Evolutionary conservation across 2,797 vertebrate species (phyloP), one percentile per base, ranked within the genome.

Genomic region (Carduelis carduelis): DNA sequence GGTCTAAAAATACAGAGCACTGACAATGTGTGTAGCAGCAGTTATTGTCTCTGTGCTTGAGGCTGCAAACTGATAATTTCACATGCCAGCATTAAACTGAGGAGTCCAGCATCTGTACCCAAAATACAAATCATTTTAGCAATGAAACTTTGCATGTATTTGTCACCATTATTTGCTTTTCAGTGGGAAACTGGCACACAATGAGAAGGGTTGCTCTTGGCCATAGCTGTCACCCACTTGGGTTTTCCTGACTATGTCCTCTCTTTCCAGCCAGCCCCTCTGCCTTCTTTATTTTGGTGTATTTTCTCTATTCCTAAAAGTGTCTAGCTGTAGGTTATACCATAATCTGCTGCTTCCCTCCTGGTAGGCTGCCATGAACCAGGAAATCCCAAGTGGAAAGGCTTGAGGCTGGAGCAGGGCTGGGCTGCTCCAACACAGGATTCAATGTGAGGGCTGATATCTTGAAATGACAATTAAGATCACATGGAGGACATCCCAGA

Each of bases 1-100:
- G 34, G 52, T 89, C 96, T 96, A 96, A 95, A 97, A 97, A 96
- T 96, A 97, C 1, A 3, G 50, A 63, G 70, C 79, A 41, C 2
- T 66, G 81, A 87, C 85, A 93, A 74, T 26, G 65, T 32, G 80
- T 56, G 82, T 75, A 34, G 32, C 63, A 57, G 68, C 84, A 77
- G 71, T 68, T 88, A 91, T 96, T 95, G 89, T 93, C 89, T 53
- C 55, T 64, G 61, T 52, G 52, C 63, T 41, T 18, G 16, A 88
- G 80, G 50, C 56, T 95, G 49, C 3, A 8, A 91, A 59, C 47
- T 24, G 65, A 24, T 93, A 68, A 78, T 85, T 90, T 93, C 77
- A 78, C 17, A 63, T 41, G 39, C 59, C 63, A 66, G n/a, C 63
- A 44, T 21, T 64, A 32, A 75, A 55, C 2, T 18, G 32, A 83